Evolutionary conservation across 1,140 invertebrate genomes (phyloP), one percentile per base, ranked within the genome.

Genomic region (Macrobrachium rosenbergii): DNA sequence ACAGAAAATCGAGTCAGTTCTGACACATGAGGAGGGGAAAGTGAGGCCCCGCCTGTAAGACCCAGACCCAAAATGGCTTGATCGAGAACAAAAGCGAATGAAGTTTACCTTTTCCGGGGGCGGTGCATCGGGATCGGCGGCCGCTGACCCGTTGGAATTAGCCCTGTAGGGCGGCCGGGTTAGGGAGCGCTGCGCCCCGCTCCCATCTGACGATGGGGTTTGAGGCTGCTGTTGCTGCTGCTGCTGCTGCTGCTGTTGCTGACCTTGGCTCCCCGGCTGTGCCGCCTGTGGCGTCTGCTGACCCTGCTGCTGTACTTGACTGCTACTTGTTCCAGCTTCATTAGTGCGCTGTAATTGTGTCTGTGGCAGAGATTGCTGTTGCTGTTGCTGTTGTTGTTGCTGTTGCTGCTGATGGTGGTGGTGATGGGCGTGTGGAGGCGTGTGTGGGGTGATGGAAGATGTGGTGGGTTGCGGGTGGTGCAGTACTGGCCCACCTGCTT

Each of bases 101-200:
- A 72, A 43, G 60, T 43, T 67, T 67, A 84, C 82, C 82, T 84
- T 84, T 62, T 84, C 82, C 23, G 82, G 81, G 11, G 81, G 82
- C 37, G 82, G 82, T 28, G 73, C 82, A 14, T 84, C 82, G 14
- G 60, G 73, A 7, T 84, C 82, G 19, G 82, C 73, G 23, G 69
- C 69, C 19, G 69, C 69, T 16, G 82, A 63, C 10, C 76, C 82
- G 19, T 62, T 84, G 37, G 75, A 84, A 17, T 73, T 62, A 7
- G 82, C 76, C 60, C 82, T 84, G 75, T 84, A 84, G 73, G 73
- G 82, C 62, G 75, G 73, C 19, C 82, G 73, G 17, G 82, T 58
- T 23, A 63, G 82, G 73, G 73, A 21, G 21, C 82, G 69, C 73
- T 78, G 73, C 23, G 28, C 73, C 73, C 82, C 60, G 37, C 73